A percentile compares a stretch with the other conserved stretches of the same genome.
phyloP scores from a whole-genome alignment of 2,888 invertebrate genomes.

The Bombylius discolor region DNA sequence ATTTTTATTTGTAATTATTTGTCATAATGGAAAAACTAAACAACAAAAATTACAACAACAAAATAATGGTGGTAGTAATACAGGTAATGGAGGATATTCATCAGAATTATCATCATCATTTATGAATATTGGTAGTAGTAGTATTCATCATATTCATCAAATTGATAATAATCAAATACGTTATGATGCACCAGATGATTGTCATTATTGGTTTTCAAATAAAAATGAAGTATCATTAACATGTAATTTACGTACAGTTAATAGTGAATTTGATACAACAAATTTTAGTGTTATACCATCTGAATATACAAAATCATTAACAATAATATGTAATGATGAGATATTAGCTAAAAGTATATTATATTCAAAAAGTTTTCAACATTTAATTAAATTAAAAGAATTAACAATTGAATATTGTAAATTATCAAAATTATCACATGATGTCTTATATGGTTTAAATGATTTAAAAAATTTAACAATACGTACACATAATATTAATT shows the following conservation, averaged over 20 bases:
- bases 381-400: constrained; percentile 65
- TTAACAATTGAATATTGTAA: constrained; percentile 77
- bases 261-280: constrained; percentile 77
- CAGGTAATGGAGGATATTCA: neutral
- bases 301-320: constrained; percentile 65
- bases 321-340: constrained; percentile 64
- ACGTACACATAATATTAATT: constrained; percentile 69
- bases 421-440: constrained; percentile 67
- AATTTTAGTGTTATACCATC: constrained; percentile 78
- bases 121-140: neutral
- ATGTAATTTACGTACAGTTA: constrained; percentile 69
- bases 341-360: constrained; percentile 68
- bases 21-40: neutral
- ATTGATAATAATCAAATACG: constrained; percentile 15
- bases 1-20: neutral
- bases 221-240: constrained; percentile 61
- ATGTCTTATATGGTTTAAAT: constrained; percentile 63
- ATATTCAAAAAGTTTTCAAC: constrained; percentile 64
- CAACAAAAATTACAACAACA: neutral
- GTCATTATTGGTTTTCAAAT: constrained; percentile 33
- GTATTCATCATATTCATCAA: too few species aligned
- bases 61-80: neutral
- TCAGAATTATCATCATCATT: neutral
- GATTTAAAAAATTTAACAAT: constrained; percentile 76
- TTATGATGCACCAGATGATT: constrained; percentile 78